Conservation (phyloP, 2,797 vertebrate species). For the Microctenopoma lineatum region DNA sequence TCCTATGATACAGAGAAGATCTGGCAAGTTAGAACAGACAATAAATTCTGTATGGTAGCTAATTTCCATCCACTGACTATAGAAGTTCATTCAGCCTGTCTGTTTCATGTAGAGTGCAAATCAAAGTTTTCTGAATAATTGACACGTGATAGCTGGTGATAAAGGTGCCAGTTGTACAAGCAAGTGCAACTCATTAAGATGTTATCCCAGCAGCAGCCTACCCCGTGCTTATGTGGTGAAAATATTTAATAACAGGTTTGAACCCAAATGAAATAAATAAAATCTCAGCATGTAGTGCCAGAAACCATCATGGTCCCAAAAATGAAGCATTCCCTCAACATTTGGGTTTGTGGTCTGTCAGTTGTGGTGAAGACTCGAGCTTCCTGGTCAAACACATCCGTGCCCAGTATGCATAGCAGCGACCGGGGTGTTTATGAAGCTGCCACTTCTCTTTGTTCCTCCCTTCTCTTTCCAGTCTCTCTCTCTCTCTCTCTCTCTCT, state of each 20-base stretch:
- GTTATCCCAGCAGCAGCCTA: slow-evolving; percentile 28
- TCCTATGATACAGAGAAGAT: slow-evolving; percentile 24
- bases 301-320: slow-evolving; percentile 52
- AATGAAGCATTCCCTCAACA: slow-evolving; percentile 43
- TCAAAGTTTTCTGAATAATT: not conserved
- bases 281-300: slow-evolving; percentile 55
- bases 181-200: slow-evolving; percentile 49
- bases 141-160: slow-evolving; percentile 16
- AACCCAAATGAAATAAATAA: slow-evolving; percentile 61
- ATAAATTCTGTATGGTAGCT: not conserved
- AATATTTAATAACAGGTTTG: slow-evolving; percentile 61
- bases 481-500: not conserved
- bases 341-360: slow-evolving; percentile 68
- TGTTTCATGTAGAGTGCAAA: not conserved
- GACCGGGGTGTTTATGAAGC: slow-evolving; percentile 53
- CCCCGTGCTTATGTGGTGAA: slow-evolving; percentile 49
- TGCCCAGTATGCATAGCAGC: slow-evolving; percentile 48
- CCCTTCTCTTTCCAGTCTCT: slow-evolving; percentile 18
- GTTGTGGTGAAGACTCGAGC: slow-evolving; percentile 55
- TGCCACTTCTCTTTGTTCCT: slow-evolving; percentile 34
- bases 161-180: slow-evolving; percentile 35
- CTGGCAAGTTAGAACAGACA: slow-evolving; percentile 4
- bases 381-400: slow-evolving; percentile 56
- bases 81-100: not conserved
- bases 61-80: not conserved